A percentile compares a stretch with the other conserved stretches of the same genome.
Conservation (phyloP, 1,140 invertebrate genomes). For the Dryas iulia region DNA sequence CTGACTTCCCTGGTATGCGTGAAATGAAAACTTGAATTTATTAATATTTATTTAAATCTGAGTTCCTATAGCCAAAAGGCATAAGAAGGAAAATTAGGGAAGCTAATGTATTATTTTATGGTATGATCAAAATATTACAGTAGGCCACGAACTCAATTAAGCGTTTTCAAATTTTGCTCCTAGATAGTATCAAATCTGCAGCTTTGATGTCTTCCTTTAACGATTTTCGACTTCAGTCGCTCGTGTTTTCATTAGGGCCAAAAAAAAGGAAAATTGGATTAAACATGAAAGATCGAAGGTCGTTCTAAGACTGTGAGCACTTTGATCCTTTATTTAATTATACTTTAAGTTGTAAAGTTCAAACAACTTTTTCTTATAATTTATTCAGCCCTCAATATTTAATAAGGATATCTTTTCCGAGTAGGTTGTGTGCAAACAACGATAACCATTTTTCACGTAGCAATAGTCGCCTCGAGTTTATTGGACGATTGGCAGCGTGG, state of each 20-base stretch:
- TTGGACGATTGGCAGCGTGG: constrained; percentile 38
- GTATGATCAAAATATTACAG: background rate
- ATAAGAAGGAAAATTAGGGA: background rate
- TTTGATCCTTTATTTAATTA: constrained; percentile 62
- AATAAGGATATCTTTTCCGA: background rate
- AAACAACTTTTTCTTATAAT: constrained; percentile 9
- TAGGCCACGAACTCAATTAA: constrained; percentile 21
- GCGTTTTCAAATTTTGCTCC: constrained; percentile 3
- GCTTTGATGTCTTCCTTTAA: constrained; percentile 51
- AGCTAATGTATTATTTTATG: constrained; percentile 1
- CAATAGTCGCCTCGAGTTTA: constrained; percentile 34
- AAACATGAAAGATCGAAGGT: constrained; percentile 60
- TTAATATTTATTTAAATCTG: no score
- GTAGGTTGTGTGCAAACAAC: constrained; percentile 13
- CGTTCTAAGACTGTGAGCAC: constrained; percentile 42
- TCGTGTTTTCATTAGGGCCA: constrained; percentile 58
- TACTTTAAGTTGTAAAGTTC: constrained; percentile 39
- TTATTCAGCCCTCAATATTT: background rate
- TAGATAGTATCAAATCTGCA: constrained; percentile 23
- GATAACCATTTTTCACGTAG: constrained; percentile 27
- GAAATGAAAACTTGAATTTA: no score
- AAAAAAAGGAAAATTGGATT: constrained; percentile 64
- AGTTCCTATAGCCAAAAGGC: no score
- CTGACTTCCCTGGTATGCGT: no score
- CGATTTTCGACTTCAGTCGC: constrained; percentile 55